phyloP scores from a whole-genome alignment of 2,888 invertebrate genomes.

The Chymomyza procnemis region DNA sequence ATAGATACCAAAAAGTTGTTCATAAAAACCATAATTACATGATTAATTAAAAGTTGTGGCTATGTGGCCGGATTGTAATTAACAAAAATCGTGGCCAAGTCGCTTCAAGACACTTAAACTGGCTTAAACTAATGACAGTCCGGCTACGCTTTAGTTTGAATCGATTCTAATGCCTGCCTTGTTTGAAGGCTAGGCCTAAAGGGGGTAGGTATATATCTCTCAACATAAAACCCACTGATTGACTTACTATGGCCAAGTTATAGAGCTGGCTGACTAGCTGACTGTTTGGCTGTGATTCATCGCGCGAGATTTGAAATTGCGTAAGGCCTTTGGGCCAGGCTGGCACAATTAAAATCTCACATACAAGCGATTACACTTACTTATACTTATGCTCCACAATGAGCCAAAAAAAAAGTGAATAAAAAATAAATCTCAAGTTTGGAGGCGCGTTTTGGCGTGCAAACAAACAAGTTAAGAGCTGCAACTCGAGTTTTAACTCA shows the following conservation, averaged over 20 bases:
- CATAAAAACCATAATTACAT: conserved; percentile 53
- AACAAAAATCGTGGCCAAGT: not conserved
- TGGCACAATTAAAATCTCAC: conserved; percentile 8
- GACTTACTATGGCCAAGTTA: not conserved
- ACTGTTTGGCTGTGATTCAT: conserved; percentile 45
- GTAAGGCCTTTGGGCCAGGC: conserved; percentile 53
- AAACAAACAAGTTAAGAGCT: conserved; percentile 54
- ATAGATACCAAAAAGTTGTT: conserved; percentile 25
- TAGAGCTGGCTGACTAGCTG: not conserved
- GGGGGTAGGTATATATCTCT: too few relatives aligned
- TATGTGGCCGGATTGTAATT: not conserved
- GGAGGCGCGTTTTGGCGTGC: conserved; percentile 60
- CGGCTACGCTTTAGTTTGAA: not conserved
- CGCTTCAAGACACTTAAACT: not conserved
- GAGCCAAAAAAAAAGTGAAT: not conserved
- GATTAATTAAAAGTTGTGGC: conserved; percentile 40
- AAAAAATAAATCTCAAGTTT: conserved; percentile 27
- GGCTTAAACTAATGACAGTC: not conserved
- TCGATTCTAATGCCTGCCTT: not conserved
- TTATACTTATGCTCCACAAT: conserved; percentile 40
- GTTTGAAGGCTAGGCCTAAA: not conserved
- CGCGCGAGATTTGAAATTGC: conserved; percentile 53
- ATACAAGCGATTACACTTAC: conserved; percentile 7
- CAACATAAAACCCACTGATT: not conserved
- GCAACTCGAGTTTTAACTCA: not conserved